Evolutionary conservation across 2,888 invertebrate genomes (phyloP), one percentile per base, ranked within the genome.

Genomic region (Amaurobius ferox): DNA sequence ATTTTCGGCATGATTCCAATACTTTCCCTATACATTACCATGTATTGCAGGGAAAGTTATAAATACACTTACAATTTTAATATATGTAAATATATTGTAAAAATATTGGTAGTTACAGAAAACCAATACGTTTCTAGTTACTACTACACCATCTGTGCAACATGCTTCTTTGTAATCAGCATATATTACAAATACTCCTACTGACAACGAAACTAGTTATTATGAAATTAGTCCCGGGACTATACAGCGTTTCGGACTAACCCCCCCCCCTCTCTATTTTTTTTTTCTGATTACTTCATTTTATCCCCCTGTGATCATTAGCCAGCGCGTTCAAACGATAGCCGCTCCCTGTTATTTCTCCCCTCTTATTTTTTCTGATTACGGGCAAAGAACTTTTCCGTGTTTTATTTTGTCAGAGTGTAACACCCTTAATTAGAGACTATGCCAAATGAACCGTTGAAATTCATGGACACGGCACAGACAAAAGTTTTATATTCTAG

Each of bases 361-460:
- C 55, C 23, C 5, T 16, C 23, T 23, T 55, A 23, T 55, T 55
- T 55, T 55, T 23, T 23, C 55, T 23, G 55, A 55, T 55, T 55
- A 23, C 5, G 35, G 6, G 6, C 6, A 35, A 9, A 35, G 23
- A 23, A 1, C 19, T 19, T n/a, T n/a, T 23, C 55, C 55, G 23
- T 23, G 55, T 55, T 55, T 55, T 23, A 55, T 55, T 80, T 80
- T 68, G 35, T 23, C 68, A 11, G 29, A 16, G 61, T 62, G 32
- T 28, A 40, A 26, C 23, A 28, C 61, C 73, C 73, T 61, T 62
- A 61, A 44, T 39, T 13, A n/a, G 61, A 67, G 68, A 73, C 73
- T n/a, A n/a, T n/a, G n/a, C 40, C 73, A 74, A 80, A 80, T 80
- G 74, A 68, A 29, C 80, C n/a, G 11, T 26, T n/a, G 39, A 74